phyloP scores from a whole-genome alignment of 2,888 invertebrate species.

The Bellardia pandia region DNA sequence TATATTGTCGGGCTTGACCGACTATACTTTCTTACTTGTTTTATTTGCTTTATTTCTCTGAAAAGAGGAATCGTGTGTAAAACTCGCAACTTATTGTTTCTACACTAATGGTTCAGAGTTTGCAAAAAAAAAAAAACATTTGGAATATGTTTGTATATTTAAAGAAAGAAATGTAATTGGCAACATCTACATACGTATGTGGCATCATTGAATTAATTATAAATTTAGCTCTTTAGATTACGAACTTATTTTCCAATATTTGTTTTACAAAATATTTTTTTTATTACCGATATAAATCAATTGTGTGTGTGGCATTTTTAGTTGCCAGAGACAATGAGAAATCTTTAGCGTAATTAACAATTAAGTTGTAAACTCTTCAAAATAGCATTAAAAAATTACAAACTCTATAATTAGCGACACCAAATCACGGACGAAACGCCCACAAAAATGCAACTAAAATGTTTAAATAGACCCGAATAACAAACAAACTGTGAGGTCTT shows the following conservation, averaged over 20 bases:
- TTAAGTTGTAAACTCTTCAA: constrained; percentile 68
- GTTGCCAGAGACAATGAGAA: constrained; percentile 19
- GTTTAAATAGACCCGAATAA: constrained; percentile 23
- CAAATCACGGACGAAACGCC: constrained; percentile 74
- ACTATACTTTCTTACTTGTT: no score
- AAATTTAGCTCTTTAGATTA: no score
- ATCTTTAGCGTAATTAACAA: constrained; percentile 60
- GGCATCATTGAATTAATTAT: no score
- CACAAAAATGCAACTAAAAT: constrained; percentile 57
- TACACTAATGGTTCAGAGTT: no score
- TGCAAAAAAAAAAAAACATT: no score
- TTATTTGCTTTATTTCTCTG: no score
- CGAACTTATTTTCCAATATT: not conserved
- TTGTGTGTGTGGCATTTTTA: constrained; percentile 62
- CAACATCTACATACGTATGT: no score
- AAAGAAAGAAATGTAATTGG: no score
- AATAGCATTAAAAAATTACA: constrained; percentile 65
- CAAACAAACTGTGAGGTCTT: constrained; percentile 65
- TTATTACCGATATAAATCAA: not conserved
- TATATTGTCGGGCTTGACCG: no score
- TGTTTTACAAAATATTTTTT: not conserved
- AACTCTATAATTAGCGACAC: constrained; percentile 75
- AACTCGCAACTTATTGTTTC: no score
- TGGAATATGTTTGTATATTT: no score
- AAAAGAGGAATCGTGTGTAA: no score